Evolutionary conservation across 2,113 vertebrate genomes (phyloP), one percentile per base, ranked within the genome.

Genomic region (Carassius auratus): DNA sequence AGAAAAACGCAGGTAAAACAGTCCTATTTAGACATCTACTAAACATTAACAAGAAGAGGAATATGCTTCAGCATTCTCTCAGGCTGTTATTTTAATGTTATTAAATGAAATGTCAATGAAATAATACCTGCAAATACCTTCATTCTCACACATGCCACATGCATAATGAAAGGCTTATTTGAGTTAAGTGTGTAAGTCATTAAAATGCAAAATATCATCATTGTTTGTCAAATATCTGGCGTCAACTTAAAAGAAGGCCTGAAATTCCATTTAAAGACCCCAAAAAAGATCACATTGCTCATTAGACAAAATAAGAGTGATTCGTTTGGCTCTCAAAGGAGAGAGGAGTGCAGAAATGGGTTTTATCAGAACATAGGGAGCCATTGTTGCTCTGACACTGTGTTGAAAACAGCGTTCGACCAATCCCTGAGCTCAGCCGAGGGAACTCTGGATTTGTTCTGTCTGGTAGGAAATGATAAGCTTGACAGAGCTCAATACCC

Each of bases 391-490:
- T 30, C 62, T 36, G 79, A 81, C 79, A 68, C 79, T 4, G 23
- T 66, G 79, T n/a, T 81, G n/a, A 36, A 69, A 81, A 81, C 42
- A 81, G 23, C 17, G 26, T 30, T 69, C 23, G 64, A 69, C 80
- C 80, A 81, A 81, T 50, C 59, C 52, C 76, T 42, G 75, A 84
- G 86, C 76, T 71, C 66, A 62, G 68, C 68, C 66, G 12, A 64
- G 45, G 82, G 75, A 66, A 79, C 80, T 33, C 42, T 68, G 73
- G 80, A 66, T 59, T 66, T 66, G 83, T 69, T 80, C 66, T 81
- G 84, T 79, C 84, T 85, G 84, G 36, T 55, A 61, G 38, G 68
- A 80, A 73, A 73, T 74, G 57, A 57, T 57, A 85, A 69, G 76
- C 62, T 13, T 85, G 84, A 69, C 75, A 66, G 74, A 69, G 74